These are phyloP conservation scores for Scolopax bukidnonensis DNA, from an alignment of 2,797 vertebrate species.

Conservation along the genomic window DNA sequence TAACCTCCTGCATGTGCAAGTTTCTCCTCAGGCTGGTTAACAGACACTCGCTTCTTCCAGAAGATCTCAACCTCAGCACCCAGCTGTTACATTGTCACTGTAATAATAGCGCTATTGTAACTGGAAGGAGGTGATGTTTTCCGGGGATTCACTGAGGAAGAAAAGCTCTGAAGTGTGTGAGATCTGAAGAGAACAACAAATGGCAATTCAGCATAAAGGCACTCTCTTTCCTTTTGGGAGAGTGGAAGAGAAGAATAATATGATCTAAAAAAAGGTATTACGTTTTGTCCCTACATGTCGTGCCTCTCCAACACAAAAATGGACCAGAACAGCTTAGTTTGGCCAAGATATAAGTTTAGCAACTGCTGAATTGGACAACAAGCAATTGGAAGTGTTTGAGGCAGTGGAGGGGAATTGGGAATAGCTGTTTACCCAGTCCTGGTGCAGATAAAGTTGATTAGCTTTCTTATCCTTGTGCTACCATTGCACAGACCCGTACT, in stretches of 20 bases:
- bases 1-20: background rate
- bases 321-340: background rate
- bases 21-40: background rate
- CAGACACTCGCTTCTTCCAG: background rate
- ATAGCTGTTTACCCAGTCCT: background rate
- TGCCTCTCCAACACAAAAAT: background rate
- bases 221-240: background rate
- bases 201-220: background rate
- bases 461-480: background rate
- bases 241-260: background rate
- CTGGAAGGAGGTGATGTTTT: background rate
- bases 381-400: background rate
- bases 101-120: background rate
- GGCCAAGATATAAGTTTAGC: background rate
- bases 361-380: background rate
- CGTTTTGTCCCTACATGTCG: background rate
- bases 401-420: background rate
- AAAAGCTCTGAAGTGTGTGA: background rate
- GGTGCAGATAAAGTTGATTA: background rate
- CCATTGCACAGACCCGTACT: background rate
- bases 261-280: background rate
- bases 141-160: background rate
- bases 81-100: background rate
- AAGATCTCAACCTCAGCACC: background rate
- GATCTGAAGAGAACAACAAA: background rate